Base-by-base conservation (phyloP, 2,113 vertebrate genomes). In the Nematolebias whitei region DNA sequence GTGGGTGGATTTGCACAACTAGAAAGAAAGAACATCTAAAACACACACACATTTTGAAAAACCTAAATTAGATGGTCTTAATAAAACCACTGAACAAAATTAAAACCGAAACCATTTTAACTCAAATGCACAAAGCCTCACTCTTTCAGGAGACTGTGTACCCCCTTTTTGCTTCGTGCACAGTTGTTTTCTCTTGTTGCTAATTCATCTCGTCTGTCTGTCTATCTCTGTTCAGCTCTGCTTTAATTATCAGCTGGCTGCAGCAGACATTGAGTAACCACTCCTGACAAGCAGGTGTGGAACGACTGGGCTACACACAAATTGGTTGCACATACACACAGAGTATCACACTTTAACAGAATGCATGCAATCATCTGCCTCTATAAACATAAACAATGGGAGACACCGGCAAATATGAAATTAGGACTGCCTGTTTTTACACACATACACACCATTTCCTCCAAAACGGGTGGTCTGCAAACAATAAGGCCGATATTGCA, bases 321-420 rank as follows among this genome's bases (percentile, higher is more conserved):
- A 49, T 44, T 61, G 23, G n/a, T 20, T 35, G 14, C 50, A 47
- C 49, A 12, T 14, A 55, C 32, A 16, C 50, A 62, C 39, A 5
- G 24, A 54, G 15, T 20, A 0, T 50, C 48, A 70, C 26, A 77
- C 51, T 40, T 41, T 13, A 44, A 60, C 50, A 68, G 45, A 50
- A 60, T 49, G 57, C 55, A 38, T n/a, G 38, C 60, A 64, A 73
- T 83, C 77, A 56, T 60, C 61, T 66, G 75, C 60, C 45, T 74
- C 49, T 38, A 51, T 66, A 72, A 80, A 82, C 56, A 79, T 65
- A 78, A 89, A 89, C 85, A 87, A 86, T 57, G n/a, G 61, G 60
- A 63, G 68, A 83, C 73, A 69, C 62, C 52, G 40, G 66, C 44
- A 71, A 51, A 79, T 76, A 80, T 63, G 71, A 67, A 73, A 81